Conservation (phyloP, 2,797 vertebrate genomes). For the Poeciliopsis paucimaculata region DNA sequence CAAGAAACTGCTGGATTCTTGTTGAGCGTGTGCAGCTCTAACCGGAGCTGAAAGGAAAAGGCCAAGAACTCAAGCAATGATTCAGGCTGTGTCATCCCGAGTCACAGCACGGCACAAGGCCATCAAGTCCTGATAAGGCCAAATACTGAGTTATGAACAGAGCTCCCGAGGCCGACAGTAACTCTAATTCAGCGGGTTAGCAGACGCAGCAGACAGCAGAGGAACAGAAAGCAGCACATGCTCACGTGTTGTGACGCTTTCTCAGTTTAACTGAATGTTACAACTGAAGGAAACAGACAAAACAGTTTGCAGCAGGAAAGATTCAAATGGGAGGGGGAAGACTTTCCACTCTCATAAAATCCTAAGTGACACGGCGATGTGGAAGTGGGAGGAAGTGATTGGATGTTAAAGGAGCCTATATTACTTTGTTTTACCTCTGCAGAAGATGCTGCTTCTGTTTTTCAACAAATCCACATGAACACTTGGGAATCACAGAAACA, state of each 20-base stretch:
- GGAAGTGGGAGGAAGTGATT: conserved; percentile 48
- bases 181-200: conserved; percentile 20
- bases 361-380: conserved; percentile 58
- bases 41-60: conserved; percentile 23
- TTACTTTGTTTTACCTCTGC: conserved; percentile 35
- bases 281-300: conserved; percentile 15
- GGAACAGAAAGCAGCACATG: conserved; percentile 9
- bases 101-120: conserved; percentile 38
- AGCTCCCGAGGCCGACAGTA: conserved; percentile 24
- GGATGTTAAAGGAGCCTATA: conserved; percentile 41
- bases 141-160: conserved; percentile 46
- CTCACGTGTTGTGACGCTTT: conserved; percentile 20
- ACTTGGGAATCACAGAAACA: conserved; percentile 45
- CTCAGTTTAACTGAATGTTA: conserved; percentile 46
- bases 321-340: conserved; percentile 23
- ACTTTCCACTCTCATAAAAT: conserved; percentile 33
- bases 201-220: conserved; percentile 17
- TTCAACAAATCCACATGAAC: conserved; percentile 56
- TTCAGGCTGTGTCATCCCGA: conserved; percentile 34
- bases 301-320: conserved; percentile 36
- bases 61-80: conserved; percentile 47
- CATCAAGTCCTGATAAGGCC: conserved; percentile 50
- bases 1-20: conserved; percentile 12
- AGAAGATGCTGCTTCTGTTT: conserved; percentile 40
- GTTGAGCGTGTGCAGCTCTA: conserved; percentile 11